Evolutionary conservation across 2,113 vertebrate species (phyloP), one percentile per base, ranked within the genome.

Genomic region (Corydoras sp.): DNA sequence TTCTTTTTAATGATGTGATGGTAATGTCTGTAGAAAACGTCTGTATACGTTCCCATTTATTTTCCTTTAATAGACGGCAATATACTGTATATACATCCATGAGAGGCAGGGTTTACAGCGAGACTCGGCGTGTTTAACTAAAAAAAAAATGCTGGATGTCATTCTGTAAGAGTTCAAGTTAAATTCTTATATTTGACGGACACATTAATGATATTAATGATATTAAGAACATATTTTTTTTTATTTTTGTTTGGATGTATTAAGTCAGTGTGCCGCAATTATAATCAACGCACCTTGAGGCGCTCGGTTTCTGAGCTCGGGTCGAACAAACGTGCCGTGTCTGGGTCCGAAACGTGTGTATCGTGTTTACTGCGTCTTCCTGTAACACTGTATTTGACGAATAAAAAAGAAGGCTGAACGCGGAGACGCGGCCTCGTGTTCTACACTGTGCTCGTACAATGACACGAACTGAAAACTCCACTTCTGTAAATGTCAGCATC

Each of bases 311-410:
- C 54, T n/a, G 54, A n/a, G 12, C 54, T n/a, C n/a, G 54, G 14
- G 12, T 56, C 13, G 15, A 56, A n/a, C 54, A n/a, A n/a, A 14
- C 8, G 54, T 56, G 54, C n/a, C n/a, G 12, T 56, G 54, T 56
- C 6, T 56, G 54, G 12, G 54, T 56, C 6, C n/a, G 14, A 53
- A 53, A 56, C 35, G 35, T n/a, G 13, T 56, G 54, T 7, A 56
- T 13, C n/a, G 54, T 56, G 54, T 56, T 56, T 77, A 84, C 54
- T 56, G 54, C 54, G 54, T 56, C 54, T 56, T 56, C 54, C 54
- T 56, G 54, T 56, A 56, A 56, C 11, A 53, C 54, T 56, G 54
- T 56, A 56, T n/a, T n/a, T 56, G 54, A 15, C 14, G 7, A 56
- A 56, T 56, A n/a, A 56, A 56, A 24, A 14, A 56, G 13, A n/a